Conservation (phyloP, 2,888 invertebrate species). For the Drosophila vallismaia region DNA sequence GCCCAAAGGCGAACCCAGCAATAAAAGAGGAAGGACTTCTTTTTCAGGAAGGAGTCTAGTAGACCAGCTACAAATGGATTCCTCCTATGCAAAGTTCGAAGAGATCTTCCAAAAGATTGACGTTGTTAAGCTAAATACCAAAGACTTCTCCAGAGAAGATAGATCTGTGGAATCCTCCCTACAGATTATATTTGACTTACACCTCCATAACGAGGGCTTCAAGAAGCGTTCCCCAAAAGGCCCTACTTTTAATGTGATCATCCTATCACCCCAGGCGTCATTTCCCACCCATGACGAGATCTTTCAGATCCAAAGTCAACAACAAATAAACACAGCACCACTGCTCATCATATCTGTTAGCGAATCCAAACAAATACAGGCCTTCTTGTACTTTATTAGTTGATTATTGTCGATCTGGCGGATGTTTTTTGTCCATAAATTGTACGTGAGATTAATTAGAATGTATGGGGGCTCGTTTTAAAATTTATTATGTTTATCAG, state of each 20-base stretch:
- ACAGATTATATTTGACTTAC: slow-evolving; percentile 78
- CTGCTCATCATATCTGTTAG: slow-evolving; percentile 81
- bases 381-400: slow-evolving; percentile 81
- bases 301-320: slow-evolving; percentile 62
- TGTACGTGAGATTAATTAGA: slow-evolving; percentile 23
- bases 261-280: slow-evolving; percentile 62
- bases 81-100: slow-evolving; percentile 67
- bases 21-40: slow-evolving; percentile 32
- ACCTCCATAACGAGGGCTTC: slow-evolving; percentile 77
- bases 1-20: neutral
- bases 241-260: slow-evolving; percentile 76
- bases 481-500: slow-evolving; percentile 21
- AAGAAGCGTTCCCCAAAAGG: slow-evolving; percentile 73
- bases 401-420: slow-evolving; percentile 48
- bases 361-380: slow-evolving; percentile 83
- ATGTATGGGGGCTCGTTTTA: slow-evolving; percentile 17
- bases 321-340: slow-evolving; percentile 63
- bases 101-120: slow-evolving; percentile 76
- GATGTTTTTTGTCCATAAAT: slow-evolving; percentile 37
- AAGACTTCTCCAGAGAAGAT: neutral
- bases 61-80: slow-evolving; percentile 70
- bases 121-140: slow-evolving; percentile 63
- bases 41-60: slow-evolving; percentile 63
- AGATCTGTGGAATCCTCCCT: slow-evolving; percentile 34
- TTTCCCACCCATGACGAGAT: slow-evolving; percentile 79